Evolutionary conservation across 2,113 vertebrate species (phyloP).

Genomic region (Peromyscus polionotus): DNA sequence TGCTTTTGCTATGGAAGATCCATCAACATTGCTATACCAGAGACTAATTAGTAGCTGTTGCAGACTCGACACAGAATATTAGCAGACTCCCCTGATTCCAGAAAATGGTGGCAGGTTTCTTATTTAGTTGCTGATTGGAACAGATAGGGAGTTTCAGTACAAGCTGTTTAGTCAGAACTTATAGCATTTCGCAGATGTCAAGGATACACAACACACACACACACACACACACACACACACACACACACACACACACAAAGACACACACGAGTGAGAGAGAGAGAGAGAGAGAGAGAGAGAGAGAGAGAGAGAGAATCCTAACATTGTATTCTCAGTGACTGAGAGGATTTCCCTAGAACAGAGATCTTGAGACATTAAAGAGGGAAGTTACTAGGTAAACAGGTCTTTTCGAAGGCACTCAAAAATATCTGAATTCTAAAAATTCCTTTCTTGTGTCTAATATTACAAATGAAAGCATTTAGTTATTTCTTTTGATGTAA

Average conservation of each 20-base stretch:
- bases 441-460: neutral
- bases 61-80: neutral
- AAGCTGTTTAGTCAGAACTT: neutral
- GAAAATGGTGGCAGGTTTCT: neutral
- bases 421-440: conserved; percentile 1
- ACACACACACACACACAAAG: neutral
- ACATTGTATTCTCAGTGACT: neutral
- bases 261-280: neutral
- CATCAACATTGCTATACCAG: neutral
- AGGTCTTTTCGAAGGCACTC: neutral
- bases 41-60: neutral
- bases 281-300: neutral
- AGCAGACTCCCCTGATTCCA: neutral
- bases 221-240: neutral
- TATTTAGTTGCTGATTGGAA: neutral
- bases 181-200: neutral
- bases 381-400: neutral
- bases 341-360: neutral
- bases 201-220: neutral
- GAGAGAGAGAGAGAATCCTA: neutral
- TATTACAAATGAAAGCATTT: neutral
- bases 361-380: neutral
- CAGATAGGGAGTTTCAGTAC: neutral
- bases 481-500: neutral
- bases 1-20: neutral